Conservation (phyloP, 35 echinoderm and acorn worm species). For the Amphiura filiformis region DNA sequence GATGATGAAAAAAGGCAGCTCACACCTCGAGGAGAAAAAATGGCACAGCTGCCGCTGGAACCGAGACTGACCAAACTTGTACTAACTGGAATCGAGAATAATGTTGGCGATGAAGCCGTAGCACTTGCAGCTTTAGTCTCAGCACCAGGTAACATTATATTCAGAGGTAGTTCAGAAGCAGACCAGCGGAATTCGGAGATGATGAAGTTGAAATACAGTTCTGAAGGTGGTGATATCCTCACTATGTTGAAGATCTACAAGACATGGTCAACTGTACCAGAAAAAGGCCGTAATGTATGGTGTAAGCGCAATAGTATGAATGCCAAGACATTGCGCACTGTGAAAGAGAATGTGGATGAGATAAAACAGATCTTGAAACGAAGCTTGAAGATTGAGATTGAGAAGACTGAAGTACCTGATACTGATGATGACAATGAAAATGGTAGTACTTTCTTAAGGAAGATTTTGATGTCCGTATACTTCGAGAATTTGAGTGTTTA, state of each 20-base stretch:
- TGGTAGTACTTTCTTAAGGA: background rate
- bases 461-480: constrained; percentile 33
- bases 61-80: constrained; percentile 40
- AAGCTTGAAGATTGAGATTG: background rate
- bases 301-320: constrained; percentile 32
- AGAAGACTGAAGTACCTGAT: background rate
- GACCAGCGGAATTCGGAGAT: constrained; percentile 33
- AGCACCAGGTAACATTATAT: constrained; percentile 17
- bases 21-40: constrained; percentile 16
- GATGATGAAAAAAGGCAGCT: constrained; percentile 11
- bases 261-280: constrained; percentile 25
- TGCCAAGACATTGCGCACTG: constrained; percentile 29
- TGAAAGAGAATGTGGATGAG: constrained; percentile 19
- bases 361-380: background rate
- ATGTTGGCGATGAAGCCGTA: constrained; percentile 24
- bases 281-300: constrained; percentile 6
- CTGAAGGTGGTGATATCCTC: constrained; percentile 28
- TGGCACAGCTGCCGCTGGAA: constrained; percentile 26
- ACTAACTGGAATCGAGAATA: constrained; percentile 18
- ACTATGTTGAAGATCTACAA: constrained; percentile 40
- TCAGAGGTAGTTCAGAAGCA: constrained; percentile 37
- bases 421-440: background rate
- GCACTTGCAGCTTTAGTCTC: background rate
- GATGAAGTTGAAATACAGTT: constrained; percentile 34
- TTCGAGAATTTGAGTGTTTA: constrained; percentile 33